These are phyloP conservation scores for Myocastor coypus DNA, from an alignment of 2,113 vertebrate species.

Conservation along the genomic window DNA sequence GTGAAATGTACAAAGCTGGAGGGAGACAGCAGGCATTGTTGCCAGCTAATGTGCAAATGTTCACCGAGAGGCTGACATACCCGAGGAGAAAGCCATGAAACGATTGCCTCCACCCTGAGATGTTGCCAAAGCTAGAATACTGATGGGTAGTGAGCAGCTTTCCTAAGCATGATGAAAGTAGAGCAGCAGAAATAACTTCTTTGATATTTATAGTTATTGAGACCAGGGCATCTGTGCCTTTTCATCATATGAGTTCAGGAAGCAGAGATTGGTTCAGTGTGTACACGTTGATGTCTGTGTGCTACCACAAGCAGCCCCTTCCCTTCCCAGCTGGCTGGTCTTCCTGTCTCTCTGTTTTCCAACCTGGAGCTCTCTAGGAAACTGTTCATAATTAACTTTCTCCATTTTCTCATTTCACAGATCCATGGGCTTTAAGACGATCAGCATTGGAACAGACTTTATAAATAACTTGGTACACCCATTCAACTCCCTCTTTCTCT, in stretches of 20 bases:
- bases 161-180: not conserved
- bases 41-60: constrained; percentile 34
- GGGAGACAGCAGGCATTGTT: not conserved
- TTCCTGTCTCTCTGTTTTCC: not conserved
- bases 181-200: constrained; percentile 34
- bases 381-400: constrained; percentile 60
- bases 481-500: not conserved
- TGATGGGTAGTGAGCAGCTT: not conserved
- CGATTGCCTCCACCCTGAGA: constrained; percentile 44
- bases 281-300: constrained; percentile 15
- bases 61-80: not conserved
- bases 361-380: constrained; percentile 49
- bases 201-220: constrained; percentile 62
- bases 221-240: not conserved
- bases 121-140: not conserved
- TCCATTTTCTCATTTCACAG: not conserved
- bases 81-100: constrained; percentile 37
- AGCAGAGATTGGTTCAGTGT: not conserved
- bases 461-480: constrained; percentile 19
- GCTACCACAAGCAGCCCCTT: not conserved
- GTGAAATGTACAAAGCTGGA: constrained; percentile 9
- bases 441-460: not conserved
- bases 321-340: constrained; percentile 27
- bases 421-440: constrained; percentile 35
- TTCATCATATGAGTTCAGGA: not conserved